Percentiles rank a stretch among this genome's conserved stretches.
Conservation (phyloP, 2,113 vertebrate genomes). For the Leucopsar rothschildi region DNA sequence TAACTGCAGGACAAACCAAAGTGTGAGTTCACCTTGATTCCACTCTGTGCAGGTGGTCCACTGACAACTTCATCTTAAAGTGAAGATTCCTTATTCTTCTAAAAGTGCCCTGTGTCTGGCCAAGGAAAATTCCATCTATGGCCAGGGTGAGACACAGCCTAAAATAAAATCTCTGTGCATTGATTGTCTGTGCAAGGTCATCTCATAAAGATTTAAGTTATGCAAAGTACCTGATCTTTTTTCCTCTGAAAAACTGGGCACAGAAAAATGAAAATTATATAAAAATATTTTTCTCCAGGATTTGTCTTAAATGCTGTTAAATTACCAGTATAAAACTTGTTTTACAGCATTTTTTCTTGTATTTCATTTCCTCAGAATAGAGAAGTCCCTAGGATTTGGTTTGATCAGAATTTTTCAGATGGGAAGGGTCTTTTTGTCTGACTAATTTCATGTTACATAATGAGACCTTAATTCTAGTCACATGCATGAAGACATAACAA, state of each 20-base stretch:
- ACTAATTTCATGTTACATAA: background rate
- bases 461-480: background rate
- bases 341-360: background rate
- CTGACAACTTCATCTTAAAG: background rate
- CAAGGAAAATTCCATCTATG: background rate
- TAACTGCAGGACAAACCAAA: too few relatives aligned
- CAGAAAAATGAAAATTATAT: background rate
- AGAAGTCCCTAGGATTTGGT: background rate
- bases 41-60: fast-evolving
- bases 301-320: background rate
- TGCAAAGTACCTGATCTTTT: background rate
- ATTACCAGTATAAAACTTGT: background rate
- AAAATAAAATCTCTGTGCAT: background rate
- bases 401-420: background rate
- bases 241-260: background rate
- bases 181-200: background rate
- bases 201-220: background rate
- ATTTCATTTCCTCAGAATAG: background rate
- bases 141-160: background rate
- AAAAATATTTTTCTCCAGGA: background rate
- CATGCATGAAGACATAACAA: background rate
- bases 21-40: background rate
- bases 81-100: background rate
- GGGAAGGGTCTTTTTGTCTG: background rate
- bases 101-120: background rate